Base-by-base conservation (phyloP, 1,140 invertebrate genomes). In the Drosophila insularis region DNA sequence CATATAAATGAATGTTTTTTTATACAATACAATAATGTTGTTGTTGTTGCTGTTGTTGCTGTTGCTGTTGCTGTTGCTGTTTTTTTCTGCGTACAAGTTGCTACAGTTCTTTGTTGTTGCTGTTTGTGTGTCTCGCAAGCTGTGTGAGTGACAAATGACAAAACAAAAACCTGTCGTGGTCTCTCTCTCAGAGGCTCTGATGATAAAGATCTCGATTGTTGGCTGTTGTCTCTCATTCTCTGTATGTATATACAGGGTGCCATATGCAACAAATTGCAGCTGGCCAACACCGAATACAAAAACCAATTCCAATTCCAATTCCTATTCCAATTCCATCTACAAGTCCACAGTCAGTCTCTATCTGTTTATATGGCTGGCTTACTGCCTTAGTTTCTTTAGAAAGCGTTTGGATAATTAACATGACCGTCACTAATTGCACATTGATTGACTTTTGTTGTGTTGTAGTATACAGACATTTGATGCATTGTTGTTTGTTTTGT, bases 141-240 rank as follows among this genome's bases (percentile, higher is more conserved):
- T 91, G 89, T 89, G 89, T 90, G 89, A 90, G 89, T 90, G 89
- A 90, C 89, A 90, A 90, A 90, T 90, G 89, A 90, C 89, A 90
- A 90, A 90, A 90, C 75, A 90, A 90, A 90, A 90, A 90, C 89
- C 89, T 90, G 89, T 90, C 89, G 89, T 90, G 89, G 81, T 80
- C 81, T 85, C 60, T 85, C 60, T 75, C 37, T 27, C 27, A 27
- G 27, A 68, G 65, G 69, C 77, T 78, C 68, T 81, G 81, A 68
- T 87, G 89, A 90, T 90, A 90, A 90, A 90, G 89, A 90, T 90
- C 89, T 80, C 72, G 76, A 61, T 43, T 68, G 78, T 73, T 86
- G 65, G 66, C 23, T 56, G 67, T 61, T 39, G 46, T 68, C 39
- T 56, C 11, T 11, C 14, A 5, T 50, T 17, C 37, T 62, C 40